Percentiles rank a stretch among this genome's conserved stretches.
Evolutionary conservation across 1,140 invertebrate species (phyloP).

Genomic region (Anastrepha obliqua): DNA sequence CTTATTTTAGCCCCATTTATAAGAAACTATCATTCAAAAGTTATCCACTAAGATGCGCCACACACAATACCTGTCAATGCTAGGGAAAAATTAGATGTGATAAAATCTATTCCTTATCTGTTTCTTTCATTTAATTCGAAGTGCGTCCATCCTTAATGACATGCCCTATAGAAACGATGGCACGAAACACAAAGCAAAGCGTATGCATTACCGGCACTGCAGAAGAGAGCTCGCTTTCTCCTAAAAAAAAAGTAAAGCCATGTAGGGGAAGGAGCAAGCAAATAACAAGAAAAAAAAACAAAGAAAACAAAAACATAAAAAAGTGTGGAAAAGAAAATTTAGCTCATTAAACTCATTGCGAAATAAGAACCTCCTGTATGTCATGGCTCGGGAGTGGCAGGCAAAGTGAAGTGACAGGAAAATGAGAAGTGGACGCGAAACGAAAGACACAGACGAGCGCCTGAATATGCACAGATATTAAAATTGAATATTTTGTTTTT

Average conservation of each 20-base stretch:
- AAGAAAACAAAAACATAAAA: background rate
- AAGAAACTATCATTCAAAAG: no score
- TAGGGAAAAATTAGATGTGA: no score
- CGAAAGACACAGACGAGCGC: background rate
- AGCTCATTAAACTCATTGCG: background rate
- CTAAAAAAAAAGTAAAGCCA: background rate
- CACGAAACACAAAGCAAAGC: slow-evolving; percentile 6
- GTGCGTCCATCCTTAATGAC: no score
- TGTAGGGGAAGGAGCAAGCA: background rate
- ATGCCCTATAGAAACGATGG: no score
- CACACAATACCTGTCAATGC: no score
- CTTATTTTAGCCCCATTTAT: no score
- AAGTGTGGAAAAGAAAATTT: background rate
- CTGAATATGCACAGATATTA: no score
- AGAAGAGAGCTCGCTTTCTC: background rate
- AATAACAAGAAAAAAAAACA: background rate
- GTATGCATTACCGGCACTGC: background rate
- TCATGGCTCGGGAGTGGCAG: background rate
- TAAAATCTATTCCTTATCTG: no score
- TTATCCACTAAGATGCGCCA: no score
- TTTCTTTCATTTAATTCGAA: no score
- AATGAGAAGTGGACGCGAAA: background rate
- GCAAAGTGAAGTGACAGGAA: no score
- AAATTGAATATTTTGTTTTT: background rate
- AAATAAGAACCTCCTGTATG: background rate